Evolutionary conservation across 2,888 invertebrate genomes (phyloP), one percentile per base, ranked within the genome.

Genomic region (Callimorpha dominula): DNA sequence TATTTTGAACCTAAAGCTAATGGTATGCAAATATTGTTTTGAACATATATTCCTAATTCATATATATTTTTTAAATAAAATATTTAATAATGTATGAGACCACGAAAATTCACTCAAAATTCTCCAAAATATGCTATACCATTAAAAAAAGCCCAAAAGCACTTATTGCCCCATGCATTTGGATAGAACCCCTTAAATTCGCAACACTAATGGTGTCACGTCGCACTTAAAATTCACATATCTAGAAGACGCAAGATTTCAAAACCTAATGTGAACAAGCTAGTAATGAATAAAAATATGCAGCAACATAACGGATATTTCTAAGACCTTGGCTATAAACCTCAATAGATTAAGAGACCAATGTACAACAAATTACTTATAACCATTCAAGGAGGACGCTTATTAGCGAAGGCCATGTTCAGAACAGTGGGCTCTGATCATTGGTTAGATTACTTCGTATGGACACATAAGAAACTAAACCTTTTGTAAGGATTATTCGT

Each of bases 361-460:
- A 14, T 43, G 65, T 50, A 65, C 49, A 42, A 54, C 68, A 57
- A 57, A 57, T 69, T 62, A 49, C 17, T 40, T 17, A 17, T 2
- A 31, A 40, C 68, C 68, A 46, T 69, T 69, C 62, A 50, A 20
- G 62, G 68, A 62, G 31, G 4, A 7, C 6, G 49, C 62, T 62
- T 69, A 62, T 62, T 69, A 62, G 50, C 31, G 14, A 9, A 6
- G 31, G 11, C 68, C 68, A 40, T 49, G 20, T 69, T 40, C 62
- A 46, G 68, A 49, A 14, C 15, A 12, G n/a, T 12, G 9, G 65
- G 12, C 31, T 15, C 68, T 57, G 68, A 62, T 69, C 40, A 40
- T 6, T 31, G n/a, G 12, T 8, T 40, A 20, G 63, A 70, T 64
- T 17, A 70, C 70, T 49, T 52, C 12, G 12, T 40, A 60, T 31